Evolutionary conservation across 1,140 invertebrate genomes (phyloP).

Genomic region (Sminthurides bifidus): DNA sequence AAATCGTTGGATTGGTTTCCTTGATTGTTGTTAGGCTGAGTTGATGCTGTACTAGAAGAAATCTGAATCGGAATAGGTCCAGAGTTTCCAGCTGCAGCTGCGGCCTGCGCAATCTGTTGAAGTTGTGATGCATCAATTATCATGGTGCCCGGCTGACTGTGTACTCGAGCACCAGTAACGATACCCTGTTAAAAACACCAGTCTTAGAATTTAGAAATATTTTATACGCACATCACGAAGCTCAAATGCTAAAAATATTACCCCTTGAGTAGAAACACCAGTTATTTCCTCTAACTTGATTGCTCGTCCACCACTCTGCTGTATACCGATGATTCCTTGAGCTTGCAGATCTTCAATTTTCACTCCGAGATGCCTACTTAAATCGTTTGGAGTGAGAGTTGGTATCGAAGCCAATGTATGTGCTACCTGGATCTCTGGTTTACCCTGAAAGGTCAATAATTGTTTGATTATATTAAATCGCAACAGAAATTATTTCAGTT

Average conservation of each 20-base stretch:
- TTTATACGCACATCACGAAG: neutral
- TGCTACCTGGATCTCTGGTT: conserved; percentile 28
- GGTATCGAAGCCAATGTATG: conserved; percentile 29
- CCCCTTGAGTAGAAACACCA: neutral
- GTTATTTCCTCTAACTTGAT: conserved; percentile 29
- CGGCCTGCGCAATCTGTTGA: conserved; percentile 23
- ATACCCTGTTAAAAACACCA: conserved; percentile 3
- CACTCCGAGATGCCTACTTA: conserved; percentile 24
- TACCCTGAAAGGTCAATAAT: conserved; percentile 15
- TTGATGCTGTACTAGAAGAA: neutral
- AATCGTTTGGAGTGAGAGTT: conserved; percentile 20
- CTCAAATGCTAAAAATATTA: neutral
- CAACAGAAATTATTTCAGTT: neutral
- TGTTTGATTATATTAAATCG: neutral
- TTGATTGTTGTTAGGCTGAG: conserved; percentile 3
- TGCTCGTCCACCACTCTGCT: conserved; percentile 7
- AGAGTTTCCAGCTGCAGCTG: conserved; percentile 7
- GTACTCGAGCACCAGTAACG: conserved; percentile 6
- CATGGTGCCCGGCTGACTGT: conserved; percentile 16
- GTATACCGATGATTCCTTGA: conserved; percentile 22
- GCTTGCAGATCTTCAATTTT: conserved; percentile 31
- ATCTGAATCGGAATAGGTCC: conserved; percentile 21
- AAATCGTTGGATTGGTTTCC: conserved; percentile 5
- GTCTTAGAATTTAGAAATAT: neutral
- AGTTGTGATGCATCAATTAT: conserved; percentile 28